Evolutionary conservation across 2,797 vertebrate genomes (phyloP).

Genomic region (Myripristis murdjan): DNA sequence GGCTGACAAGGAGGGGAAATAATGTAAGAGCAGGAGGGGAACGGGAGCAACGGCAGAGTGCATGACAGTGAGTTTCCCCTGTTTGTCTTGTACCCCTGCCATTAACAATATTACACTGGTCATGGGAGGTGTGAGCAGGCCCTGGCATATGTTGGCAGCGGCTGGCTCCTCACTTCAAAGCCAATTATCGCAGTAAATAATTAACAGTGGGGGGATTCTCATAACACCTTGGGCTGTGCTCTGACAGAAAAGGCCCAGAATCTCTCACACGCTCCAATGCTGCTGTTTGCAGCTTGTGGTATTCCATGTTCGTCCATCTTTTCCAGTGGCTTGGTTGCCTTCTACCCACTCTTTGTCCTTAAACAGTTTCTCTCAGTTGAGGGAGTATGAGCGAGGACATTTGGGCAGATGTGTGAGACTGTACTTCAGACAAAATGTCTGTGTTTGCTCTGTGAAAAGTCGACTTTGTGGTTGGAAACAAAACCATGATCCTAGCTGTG

Average conservation of each 20-base stretch:
- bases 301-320: too few relatives aligned
- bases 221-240: constrained; percentile 58
- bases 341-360: constrained; percentile 34
- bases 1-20: constrained; percentile 21
- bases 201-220: constrained; percentile 73
- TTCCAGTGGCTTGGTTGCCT: too few relatives aligned
- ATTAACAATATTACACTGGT: constrained; percentile 66
- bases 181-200: constrained; percentile 81
- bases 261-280: constrained; percentile 42
- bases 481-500: background rate
- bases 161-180: constrained; percentile 75
- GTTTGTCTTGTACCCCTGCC: constrained; percentile 61
- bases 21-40: constrained; percentile 19
- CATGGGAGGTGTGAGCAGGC: constrained; percentile 54
- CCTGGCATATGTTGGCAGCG: constrained; percentile 64
- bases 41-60: constrained; percentile 12
- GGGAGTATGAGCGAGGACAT: constrained; percentile 33
- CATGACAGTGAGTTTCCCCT: constrained; percentile 42
- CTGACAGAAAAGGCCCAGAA: constrained; percentile 45
- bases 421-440: constrained; percentile 11
- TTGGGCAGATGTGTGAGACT: constrained; percentile 4
- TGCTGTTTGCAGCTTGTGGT: constrained; percentile 33
- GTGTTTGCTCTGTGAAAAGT: constrained; percentile 17
- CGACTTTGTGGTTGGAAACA: background rate
- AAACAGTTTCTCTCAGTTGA: constrained; percentile 36